Base-by-base conservation (phyloP, 2,888 invertebrate species). In the Andrena trimmerana region DNA sequence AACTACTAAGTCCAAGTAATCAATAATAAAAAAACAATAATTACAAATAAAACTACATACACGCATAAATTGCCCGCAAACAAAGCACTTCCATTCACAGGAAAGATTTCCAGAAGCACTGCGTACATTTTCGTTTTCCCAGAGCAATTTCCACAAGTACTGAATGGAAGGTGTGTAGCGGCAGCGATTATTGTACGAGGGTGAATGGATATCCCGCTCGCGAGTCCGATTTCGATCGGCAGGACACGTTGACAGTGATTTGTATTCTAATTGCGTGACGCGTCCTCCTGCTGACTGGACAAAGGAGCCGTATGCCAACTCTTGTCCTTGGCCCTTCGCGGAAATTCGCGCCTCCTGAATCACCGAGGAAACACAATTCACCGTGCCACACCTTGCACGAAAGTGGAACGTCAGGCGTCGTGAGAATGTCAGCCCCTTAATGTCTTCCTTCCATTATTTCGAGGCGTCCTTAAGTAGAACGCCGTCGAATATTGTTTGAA, bases 261-360 rank as follows among this genome's bases (percentile, higher is more conserved):
- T 71, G 68, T 81, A 74, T 63, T 62, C 67, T 63, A 71, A 82
- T 82, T 76, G 50, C 81, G 76, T 76, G 76, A 76, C 76, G 57
- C 36, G 75, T 63, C 75, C 33, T 73, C 59, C 29, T n/a, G 50
- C 66, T n/a, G 20, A 3, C n/a, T n/a, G 65, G n/a, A 69, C 60
- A 65, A 72, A 65, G 68, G 71, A 24, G 16, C 33, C 13, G 57
- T 29, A 42, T 36, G 54, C 29, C 69, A 59, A 27, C 42, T 52
- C 29, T 48, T 54, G 81, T 76, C 81, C 83, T 81, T 83, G 81
- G 76, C 63, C 81, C 52, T 60, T 73, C 59, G 48, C 50, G 71
- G 69, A 72, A 48, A 66, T 68, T 81, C 65, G 27, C 81, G 73
- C 65, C 52, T 65, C 29, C 65, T 73, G 81, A 73, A 73, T 83